Conservation (phyloP, 2,797 vertebrate genomes). For the Podarcis lilfordi region DNA sequence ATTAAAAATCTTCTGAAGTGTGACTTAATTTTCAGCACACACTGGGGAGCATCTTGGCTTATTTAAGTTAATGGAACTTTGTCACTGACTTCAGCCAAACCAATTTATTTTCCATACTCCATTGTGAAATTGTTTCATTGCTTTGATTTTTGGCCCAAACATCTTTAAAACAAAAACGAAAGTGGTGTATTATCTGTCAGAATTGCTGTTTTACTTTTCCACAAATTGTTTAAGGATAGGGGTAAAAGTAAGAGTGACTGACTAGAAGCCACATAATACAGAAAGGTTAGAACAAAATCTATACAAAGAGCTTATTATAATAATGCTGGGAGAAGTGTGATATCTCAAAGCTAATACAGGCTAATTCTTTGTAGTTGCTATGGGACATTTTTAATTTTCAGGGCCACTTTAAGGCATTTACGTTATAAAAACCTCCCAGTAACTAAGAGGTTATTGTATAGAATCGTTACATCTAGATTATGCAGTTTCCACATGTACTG, state of each 20-base stretch:
- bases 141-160: conserved; percentile 36
- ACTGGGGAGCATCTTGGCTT: neutral
- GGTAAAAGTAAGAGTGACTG: neutral
- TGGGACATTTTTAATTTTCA: conserved; percentile 46
- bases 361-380: neutral
- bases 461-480: conserved; percentile 22
- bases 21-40: conserved; percentile 24
- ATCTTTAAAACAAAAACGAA: neutral
- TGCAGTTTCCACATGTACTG: conserved; percentile 15
- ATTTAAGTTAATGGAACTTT: conserved; percentile 8
- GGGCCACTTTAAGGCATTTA: conserved; percentile 50
- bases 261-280: neutral
- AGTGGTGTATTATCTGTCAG: conserved; percentile 32
- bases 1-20: conserved; percentile 15
- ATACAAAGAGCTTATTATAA: conserved; percentile 22
- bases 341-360: neutral
- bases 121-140: neutral
- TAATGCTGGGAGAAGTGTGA: neutral
- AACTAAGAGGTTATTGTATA: conserved; percentile 53
- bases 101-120: neutral
- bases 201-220: conserved; percentile 20
- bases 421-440: conserved; percentile 28
- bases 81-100: neutral
- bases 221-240: neutral
- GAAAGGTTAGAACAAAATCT: neutral